A percentile compares a stretch with the other conserved stretches of the same genome.
These are phyloP conservation scores for Tragelaphus oryx DNA, from an alignment of 2,797 vertebrate species.

Conservation along the genomic window DNA sequence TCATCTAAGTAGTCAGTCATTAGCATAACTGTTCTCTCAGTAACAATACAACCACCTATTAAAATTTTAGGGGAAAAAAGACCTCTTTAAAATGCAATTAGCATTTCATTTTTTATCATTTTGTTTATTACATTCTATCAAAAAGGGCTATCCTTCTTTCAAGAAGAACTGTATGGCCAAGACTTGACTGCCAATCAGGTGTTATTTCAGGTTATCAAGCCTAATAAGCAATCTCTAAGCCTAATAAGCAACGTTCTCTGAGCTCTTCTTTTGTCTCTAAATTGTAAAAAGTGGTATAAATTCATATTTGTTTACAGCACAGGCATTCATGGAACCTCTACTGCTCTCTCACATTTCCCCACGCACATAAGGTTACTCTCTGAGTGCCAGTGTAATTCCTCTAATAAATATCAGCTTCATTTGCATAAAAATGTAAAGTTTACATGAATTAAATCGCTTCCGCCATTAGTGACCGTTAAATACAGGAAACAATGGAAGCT, in stretches of 20 bases:
- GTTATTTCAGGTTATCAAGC: constrained; percentile 68
- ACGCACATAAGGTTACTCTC: constrained; percentile 77
- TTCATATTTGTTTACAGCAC: constrained; percentile 78
- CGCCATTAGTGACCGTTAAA: constrained; percentile 79
- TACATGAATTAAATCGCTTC: constrained; percentile 83
- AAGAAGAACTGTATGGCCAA: constrained; percentile 60
- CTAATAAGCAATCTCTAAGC: constrained; percentile 16
- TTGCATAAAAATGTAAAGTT: constrained; percentile 87
- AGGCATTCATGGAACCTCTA: constrained; percentile 52
- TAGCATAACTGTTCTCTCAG: constrained; percentile 82
- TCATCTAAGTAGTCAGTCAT: constrained; percentile 81
- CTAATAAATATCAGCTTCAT: constrained; percentile 84
- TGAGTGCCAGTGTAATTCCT: constrained; percentile 80
- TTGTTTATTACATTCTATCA: constrained; percentile 80
- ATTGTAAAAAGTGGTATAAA: constrained; percentile 62
- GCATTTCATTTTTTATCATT: constrained; percentile 81
- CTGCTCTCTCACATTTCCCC: constrained; percentile 76
- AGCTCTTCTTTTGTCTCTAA: constrained; percentile 59
- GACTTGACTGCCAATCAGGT: constrained; percentile 74
- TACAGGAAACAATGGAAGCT: constrained; percentile 71
- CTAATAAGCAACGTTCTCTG: neutral
- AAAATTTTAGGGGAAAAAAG: constrained; percentile 38
- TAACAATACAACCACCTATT: constrained; percentile 80
- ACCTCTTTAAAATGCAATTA: constrained; percentile 83
- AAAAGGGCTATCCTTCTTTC: constrained; percentile 74